phyloP scores from a whole-genome alignment of 1,140 invertebrate genomes.

The Aphaenogaster floridana region DNA sequence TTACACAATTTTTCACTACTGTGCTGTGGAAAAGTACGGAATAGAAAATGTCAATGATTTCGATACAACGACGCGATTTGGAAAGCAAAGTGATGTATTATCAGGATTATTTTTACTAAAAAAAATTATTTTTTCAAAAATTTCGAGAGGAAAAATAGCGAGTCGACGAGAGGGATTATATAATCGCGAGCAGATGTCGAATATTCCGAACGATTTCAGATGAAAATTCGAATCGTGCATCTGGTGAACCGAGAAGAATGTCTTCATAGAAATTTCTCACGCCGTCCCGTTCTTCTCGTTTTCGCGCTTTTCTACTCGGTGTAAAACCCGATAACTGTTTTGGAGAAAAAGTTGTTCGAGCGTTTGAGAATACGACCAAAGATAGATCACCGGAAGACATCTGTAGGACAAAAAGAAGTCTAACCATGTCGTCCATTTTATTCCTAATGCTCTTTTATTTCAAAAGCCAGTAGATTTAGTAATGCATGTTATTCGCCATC shows the following conservation, averaged over 20 bases:
- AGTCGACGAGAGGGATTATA: conserved; percentile 13
- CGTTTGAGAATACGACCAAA: conserved; percentile 60
- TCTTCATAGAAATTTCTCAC: conserved; percentile 56
- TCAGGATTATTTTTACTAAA: neutral
- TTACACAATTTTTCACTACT: neutral
- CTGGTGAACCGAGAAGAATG: conserved; percentile 46
- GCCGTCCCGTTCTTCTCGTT: neutral
- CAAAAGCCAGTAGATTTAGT: neutral
- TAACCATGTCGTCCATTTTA: conserved; percentile 10
- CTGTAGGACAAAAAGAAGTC: conserved; percentile 32
- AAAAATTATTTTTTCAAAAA: conserved; percentile 1
- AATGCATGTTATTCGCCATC: neutral
- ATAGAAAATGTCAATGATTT: conserved; percentile 31
- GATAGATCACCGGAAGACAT: conserved; percentile 60
- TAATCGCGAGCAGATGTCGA: conserved; percentile 40
- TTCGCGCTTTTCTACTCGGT: neutral
- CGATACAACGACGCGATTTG: neutral
- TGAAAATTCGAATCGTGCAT: conserved; percentile 37
- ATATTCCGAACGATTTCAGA: conserved; percentile 35
- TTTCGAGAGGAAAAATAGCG: neutral
- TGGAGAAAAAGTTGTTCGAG: conserved; percentile 57
- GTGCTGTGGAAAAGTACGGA: neutral
- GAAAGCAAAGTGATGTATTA: neutral
- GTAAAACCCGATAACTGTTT: conserved; percentile 60
- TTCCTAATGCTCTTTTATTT: neutral